Evolutionary conservation across 2,113 vertebrate genomes (phyloP).

Genomic region (Cynopterus brachyotis): DNA sequence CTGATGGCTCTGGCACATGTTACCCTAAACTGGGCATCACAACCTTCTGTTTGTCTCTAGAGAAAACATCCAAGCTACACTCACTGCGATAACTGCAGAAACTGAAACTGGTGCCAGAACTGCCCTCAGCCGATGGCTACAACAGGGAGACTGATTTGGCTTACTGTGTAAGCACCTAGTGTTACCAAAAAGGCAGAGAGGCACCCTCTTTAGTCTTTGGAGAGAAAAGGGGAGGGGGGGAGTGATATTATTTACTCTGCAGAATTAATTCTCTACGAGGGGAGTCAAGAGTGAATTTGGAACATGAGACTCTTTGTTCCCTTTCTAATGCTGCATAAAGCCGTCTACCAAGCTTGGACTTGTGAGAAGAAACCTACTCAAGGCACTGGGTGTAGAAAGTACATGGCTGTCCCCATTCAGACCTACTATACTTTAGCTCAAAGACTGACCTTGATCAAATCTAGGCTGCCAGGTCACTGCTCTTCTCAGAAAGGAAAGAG

Average conservation of each 20-base stretch:
- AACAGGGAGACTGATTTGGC: not conserved
- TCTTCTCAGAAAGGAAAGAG: not conserved
- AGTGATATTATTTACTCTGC: not conserved
- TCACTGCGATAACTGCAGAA: not conserved
- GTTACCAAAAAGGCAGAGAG: not conserved
- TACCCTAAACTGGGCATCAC: not conserved
- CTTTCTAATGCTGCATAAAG: not conserved
- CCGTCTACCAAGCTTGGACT: not conserved
- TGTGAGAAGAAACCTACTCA: not conserved
- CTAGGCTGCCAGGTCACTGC: not conserved
- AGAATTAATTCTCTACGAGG: not conserved
- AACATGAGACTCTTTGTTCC: not conserved
- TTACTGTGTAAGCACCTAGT: not conserved
- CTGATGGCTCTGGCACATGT: not conserved
- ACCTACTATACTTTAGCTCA: not conserved
- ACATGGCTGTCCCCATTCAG: not conserved
- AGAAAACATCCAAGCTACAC: constrained; percentile 23
- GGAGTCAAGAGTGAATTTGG: not conserved
- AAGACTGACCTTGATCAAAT: not conserved
- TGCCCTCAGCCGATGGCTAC: not conserved
- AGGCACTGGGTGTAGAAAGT: not conserved
- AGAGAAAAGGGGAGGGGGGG: not conserved
- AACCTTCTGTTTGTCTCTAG: not conserved
- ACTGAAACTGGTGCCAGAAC: not conserved
- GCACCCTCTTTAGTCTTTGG: not conserved